phyloP scores from a whole-genome alignment of 2,888 invertebrate genomes.

The Colletes collaris region DNA sequence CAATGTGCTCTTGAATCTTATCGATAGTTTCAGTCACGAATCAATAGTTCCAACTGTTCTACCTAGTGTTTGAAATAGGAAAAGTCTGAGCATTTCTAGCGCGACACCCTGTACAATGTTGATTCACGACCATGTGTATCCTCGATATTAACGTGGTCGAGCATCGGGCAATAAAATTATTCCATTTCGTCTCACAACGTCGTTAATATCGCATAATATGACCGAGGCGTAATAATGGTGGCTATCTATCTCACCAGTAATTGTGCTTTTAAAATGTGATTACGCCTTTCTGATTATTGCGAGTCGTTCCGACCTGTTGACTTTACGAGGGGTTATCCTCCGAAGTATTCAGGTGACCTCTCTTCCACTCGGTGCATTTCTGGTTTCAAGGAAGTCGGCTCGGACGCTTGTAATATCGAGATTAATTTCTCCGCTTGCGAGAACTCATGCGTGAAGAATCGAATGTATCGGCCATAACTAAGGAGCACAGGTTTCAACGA shows the following conservation, averaged over 20 bases:
- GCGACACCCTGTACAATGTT: not conserved
- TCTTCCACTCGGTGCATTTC: constrained; percentile 5
- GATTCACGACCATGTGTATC: constrained; percentile 9
- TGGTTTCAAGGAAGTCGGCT: not conserved
- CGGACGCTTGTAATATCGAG: constrained; percentile 17
- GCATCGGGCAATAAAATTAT: constrained; percentile 16
- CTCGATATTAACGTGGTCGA: not conserved
- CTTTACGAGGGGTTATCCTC: constrained; percentile 10
- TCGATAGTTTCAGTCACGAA: no score
- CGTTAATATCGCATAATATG: constrained; percentile 33
- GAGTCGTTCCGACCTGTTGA: constrained; percentile 30
- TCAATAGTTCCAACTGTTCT: no score
- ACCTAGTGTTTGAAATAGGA: no score
- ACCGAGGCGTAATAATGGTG: constrained; percentile 8
- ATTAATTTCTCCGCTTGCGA: constrained; percentile 7
- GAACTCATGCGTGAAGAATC: constrained; percentile 16
- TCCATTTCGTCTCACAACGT: constrained; percentile 37
- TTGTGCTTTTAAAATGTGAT: constrained; percentile 25
- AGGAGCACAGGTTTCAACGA: not conserved
- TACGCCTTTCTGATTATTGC: constrained; percentile 19
- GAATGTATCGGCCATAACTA: not conserved
- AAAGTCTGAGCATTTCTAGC: no score
- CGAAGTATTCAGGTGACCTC: constrained; percentile 2
- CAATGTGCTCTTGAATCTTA: no score
- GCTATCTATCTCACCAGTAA: constrained; percentile 2